These are phyloP conservation scores for Spongia lamella DNA, from an alignment of 37 sponge, comb jelly and placozoan species.

Conservation along the genomic window DNA sequence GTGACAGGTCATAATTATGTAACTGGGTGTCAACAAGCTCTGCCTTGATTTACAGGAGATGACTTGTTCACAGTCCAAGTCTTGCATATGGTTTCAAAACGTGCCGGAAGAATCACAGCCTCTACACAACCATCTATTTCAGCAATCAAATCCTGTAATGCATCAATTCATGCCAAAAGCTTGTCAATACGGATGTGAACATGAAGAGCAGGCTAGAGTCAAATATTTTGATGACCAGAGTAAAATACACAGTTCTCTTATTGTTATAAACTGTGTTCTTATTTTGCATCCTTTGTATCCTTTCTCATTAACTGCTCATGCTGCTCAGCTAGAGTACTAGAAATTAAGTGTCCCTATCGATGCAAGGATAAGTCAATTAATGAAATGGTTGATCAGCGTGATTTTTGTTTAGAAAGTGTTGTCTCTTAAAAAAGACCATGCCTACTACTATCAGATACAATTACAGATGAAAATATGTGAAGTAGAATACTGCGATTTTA, in stretches of 20 bases:
- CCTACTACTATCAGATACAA: constrained; percentile 55
- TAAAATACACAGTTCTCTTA: constrained; percentile 9
- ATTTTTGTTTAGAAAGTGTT: constrained; percentile 9
- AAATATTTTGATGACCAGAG: constrained; percentile 3
- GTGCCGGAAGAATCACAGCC: too few relatives aligned
- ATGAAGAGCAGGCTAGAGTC: constrained; percentile 32
- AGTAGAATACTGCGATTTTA: constrained; percentile 50
- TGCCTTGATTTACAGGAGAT: too few relatives aligned
- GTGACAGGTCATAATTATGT: too few relatives aligned
- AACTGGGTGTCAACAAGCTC: too few relatives aligned
- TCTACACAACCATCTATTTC: too few relatives aligned
- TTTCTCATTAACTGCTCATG: constrained; percentile 36
- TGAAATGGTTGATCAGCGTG: background rate
- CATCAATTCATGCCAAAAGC: too few relatives aligned
- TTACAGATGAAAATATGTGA: constrained; percentile 35
- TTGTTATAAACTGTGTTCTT: constrained; percentile 19
- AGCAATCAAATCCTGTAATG: too few relatives aligned
- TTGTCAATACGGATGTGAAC: constrained; percentile 45
- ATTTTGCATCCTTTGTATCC: constrained; percentile 16
- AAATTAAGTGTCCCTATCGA: constrained; percentile 53
- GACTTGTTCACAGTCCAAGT: too few relatives aligned
- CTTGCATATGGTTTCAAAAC: too few relatives aligned
- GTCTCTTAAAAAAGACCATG: background rate
- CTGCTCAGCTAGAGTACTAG: constrained; percentile 47
- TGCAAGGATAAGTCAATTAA: constrained; percentile 21